Percentiles rank a stretch among this genome's conserved stretches.
These are phyloP conservation scores for Philotrypesis tridentata DNA, from an alignment of 1,140 invertebrate genomes.

Conservation along the genomic window DNA sequence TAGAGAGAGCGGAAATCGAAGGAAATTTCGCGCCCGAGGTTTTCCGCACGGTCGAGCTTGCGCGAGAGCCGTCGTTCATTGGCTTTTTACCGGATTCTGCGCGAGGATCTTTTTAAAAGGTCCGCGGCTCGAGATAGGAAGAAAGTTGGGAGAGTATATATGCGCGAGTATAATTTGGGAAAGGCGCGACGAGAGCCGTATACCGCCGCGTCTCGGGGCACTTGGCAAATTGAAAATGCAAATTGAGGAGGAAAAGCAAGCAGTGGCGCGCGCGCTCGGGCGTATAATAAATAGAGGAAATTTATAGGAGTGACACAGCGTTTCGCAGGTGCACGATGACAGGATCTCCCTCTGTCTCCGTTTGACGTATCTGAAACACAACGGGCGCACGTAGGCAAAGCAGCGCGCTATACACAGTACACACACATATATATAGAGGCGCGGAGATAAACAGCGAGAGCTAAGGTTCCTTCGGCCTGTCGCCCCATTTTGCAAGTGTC, in stretches of 20 bases:
- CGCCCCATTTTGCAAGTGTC: slow-evolving; percentile 75
- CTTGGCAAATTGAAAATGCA: slow-evolving; percentile 46
- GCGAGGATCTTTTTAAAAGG: too few relatives aligned
- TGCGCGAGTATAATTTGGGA: too few relatives aligned
- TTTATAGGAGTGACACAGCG: slow-evolving; percentile 45
- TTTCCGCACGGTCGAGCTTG: neutral
- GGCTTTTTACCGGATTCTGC: neutral
- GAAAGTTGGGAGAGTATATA: too few relatives aligned
- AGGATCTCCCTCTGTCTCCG: slow-evolving; percentile 21
- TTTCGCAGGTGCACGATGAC: slow-evolving; percentile 44
- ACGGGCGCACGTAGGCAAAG: too few relatives aligned
- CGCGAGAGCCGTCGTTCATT: neutral
- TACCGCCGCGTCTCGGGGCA: too few relatives aligned
- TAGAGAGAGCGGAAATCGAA: neutral
- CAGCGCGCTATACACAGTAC: too few relatives aligned
- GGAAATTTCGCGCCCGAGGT: neutral
- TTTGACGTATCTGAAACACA: slow-evolving; percentile 3
- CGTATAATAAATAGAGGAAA: slow-evolving; percentile 41
- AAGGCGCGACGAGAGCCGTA: too few relatives aligned
- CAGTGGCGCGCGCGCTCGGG: too few relatives aligned
- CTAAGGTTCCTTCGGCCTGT: slow-evolving; percentile 61
- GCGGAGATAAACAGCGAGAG: too few relatives aligned
- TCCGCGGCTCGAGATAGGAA: too few relatives aligned
- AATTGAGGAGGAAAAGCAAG: neutral
- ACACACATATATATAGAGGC: neutral